Evolutionary conservation across 2,797 vertebrate genomes (phyloP), one percentile per base, ranked within the genome.

Genomic region (Molossus molossus): DNA sequence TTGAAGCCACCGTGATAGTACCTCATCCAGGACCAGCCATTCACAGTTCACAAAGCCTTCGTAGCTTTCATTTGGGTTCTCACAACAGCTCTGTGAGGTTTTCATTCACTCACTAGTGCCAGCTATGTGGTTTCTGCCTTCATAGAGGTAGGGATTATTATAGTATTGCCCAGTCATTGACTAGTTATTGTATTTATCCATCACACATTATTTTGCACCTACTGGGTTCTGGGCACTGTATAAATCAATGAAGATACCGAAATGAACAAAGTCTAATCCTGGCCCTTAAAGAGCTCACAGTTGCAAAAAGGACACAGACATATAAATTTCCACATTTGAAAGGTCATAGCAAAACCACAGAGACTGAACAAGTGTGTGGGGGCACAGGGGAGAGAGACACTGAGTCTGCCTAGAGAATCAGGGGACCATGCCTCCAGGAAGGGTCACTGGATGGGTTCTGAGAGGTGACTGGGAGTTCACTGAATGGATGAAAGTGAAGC

Each of bases 51-150:
- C 84, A 95, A 90, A 95, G 27, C 65, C 50, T 81, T 48, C 3
- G 1, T 11, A 33, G 83, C 57, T 57, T 60, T 82, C 50, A 58
- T 84, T 96, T 86, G 62, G 45, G 84, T 53, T 95, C 91, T 94
- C 60, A 53, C 62, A 85, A 75, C 37, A 90, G 48, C 27, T 94
- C 92, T 13, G 12, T n/a, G 48, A 93, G 64, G 15, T 21, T 96
- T 69, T 60, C 21, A 55, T 87, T 92, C 21, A 58, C 18, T 94
- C 69, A 64, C 9, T 62, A 91, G 33, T 25, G 14, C 67, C 70
- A 70, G 75, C 27, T 73, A 7, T 27, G 64, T 18, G 9, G 21
- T 25, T 77, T 77, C 17, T 45, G 37, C 57, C 65, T 93, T 95
- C 67, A 11, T 48, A 9, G 70, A 84, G 15, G 60, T 65, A 76